Evolutionary conservation across 2,113 vertebrate species (phyloP), one percentile per base, ranked within the genome.

Genomic region (Emydocephalus ijimae): DNA sequence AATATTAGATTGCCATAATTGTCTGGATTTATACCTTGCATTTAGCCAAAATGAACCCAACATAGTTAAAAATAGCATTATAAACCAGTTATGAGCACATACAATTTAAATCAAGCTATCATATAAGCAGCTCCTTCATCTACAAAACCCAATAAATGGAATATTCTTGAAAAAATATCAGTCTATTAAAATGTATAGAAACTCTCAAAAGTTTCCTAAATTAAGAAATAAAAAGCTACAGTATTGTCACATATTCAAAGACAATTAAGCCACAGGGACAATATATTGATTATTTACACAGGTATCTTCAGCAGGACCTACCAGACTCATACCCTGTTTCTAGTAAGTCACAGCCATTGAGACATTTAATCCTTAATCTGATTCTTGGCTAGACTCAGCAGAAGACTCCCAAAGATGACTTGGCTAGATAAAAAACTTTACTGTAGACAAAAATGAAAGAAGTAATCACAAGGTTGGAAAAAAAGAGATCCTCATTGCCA

Each of bases 231-330:
- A 94, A 95, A 88, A 85, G 0, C 0, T 10, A 34, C 29, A 69
- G 29, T 15, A 90, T 0, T 0, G 26, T 59, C 93, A 90, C 94
- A 91, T 90, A 61, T 93, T 87, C 90, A 95, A 92, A 85, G 90
- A 52, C 89, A 93, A 94, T 91, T 0, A 1, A 55, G 34, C 55
- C 10, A 59, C 34, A 43, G 74, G 3, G 39, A 43, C 18, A 43
- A 43, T 39, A 81, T 34, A 15, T 34, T 50, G 12, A n/a, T 90
- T 61, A 69, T 81, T 52, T n/a, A 23, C 0, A 11, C 29, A 90
- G n/a, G 18, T 48, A 29, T 23, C 26, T 90, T 50, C 24, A 29
- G 57, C 89, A 50, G 14, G 24, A 48, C 26, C 52, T 81, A 50
- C 39, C 50, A 50, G 54, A 50, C 69, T 26, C n/a, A 55, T 81